Base-by-base conservation (phyloP, 2,113 vertebrate genomes). In the Embiotoca jacksoni region DNA sequence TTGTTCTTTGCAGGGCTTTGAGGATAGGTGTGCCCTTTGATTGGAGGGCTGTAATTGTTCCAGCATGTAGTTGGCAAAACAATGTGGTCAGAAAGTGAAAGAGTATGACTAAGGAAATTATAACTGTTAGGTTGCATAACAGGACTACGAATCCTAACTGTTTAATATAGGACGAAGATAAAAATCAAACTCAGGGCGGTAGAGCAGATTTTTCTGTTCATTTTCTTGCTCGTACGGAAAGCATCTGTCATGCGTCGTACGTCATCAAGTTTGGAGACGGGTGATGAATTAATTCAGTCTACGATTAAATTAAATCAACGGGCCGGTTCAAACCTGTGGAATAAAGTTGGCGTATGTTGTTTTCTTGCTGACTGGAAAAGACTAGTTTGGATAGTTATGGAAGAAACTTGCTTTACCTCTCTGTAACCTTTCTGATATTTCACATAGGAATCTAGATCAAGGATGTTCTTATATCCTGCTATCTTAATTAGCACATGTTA, bases 401-500 rank as follows among this genome's bases (percentile, higher is more conserved):
- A 46, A 37, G 56, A 78, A 84, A 80, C 67, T 66, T 73, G 53
- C 78, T 75, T 88, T 90, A 90, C 90, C 91, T 88, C 82, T 32
- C n/a, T 23, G 54, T 89, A 87, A 88, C 91, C 91, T 89, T 80
- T 44, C 63, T 54, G 41, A 66, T 76, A 72, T 73, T 83, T 87
- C 83, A 86, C 83, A 82, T 54, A 80, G 82, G 84, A 86, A 92
- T 91, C 82, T 91, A 90, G 90, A 92, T 93, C 91, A 90, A 92
- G 91, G 90, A 74, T 88, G 79, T 83, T 85, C 85, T 73, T 57
- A 59, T 83, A 83, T 73, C 44, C 81, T 84, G 89, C 88, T 83
- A 60, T 89, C 86, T 92, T 92, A 88, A 92, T 93, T 92, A 92
- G 90, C 87, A 60, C 84, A 81, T 91, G 77, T 67, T 93, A 93